Percentiles rank a stretch among this genome's conserved stretches.
Evolutionary conservation across 2,888 invertebrate species (phyloP).

Genomic region (Orchesellides sinensis): DNA sequence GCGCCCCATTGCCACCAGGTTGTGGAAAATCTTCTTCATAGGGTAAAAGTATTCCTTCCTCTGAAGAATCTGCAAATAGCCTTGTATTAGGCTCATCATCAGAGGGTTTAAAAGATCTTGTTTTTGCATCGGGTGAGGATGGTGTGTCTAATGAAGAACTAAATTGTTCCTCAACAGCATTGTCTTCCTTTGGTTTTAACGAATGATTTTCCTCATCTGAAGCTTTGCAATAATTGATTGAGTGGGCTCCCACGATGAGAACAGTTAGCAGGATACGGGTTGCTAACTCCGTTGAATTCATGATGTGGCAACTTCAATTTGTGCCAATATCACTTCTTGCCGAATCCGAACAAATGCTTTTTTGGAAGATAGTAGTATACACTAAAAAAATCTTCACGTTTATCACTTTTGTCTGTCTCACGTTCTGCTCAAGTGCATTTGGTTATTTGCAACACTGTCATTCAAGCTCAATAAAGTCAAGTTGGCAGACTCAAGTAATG

Average conservation of each 20-base stretch:
- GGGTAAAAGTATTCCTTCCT: conserved; percentile 59
- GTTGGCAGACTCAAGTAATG: too few relatives aligned
- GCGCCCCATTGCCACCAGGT: conserved; percentile 37
- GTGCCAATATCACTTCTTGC: conserved; percentile 40
- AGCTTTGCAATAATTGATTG: conserved; percentile 39
- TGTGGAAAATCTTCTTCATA: conserved; percentile 63
- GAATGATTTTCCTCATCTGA: conserved; percentile 4
- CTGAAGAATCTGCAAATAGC: conserved; percentile 42
- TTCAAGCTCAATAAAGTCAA: too few relatives aligned
- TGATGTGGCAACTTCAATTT: conserved; percentile 58
- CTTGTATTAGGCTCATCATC: conserved; percentile 18
- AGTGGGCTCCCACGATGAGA: conserved; percentile 61
- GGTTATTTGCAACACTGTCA: conserved; percentile 17
- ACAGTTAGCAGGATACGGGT: conserved; percentile 74
- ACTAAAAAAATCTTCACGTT: conserved; percentile 52
- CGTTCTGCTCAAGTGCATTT: conserved; percentile 72
- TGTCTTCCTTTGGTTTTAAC: conserved; percentile 15
- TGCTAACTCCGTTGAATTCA: conserved; percentile 73
- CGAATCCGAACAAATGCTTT: conserved; percentile 31
- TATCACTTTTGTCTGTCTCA: conserved; percentile 37
- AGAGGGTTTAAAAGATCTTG: background rate
- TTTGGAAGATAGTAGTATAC: conserved; percentile 1
- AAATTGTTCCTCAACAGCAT: background rate
- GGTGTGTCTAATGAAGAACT: conserved; percentile 37
- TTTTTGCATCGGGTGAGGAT: background rate